Evolutionary conservation across 2,113 vertebrate species (phyloP), one percentile per base, ranked within the genome.

Genomic region (Bubo scandiacus): DNA sequence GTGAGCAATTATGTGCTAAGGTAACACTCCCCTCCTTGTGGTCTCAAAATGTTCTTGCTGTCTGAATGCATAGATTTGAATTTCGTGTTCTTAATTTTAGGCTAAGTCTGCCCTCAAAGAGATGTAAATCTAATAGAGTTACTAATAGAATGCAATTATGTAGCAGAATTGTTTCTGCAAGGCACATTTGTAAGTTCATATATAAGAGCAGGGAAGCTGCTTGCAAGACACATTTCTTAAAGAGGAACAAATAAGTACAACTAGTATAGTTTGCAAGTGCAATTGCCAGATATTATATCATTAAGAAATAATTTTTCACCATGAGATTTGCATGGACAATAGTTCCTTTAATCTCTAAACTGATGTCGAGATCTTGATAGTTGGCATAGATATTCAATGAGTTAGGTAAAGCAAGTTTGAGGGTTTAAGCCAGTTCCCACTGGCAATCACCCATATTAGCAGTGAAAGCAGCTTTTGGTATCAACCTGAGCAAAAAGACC

Each of bases 281-380:
- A 79, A 82, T 65, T 95, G 54, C 12, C 81, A 91, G 62, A 26
- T 82, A 81, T 67, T 70, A 73, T 79, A 55, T 54, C 65, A 82
- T 72, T 79, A 93, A 90, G 58, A 85, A 96, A 81, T 58, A 6
- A 45, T 68, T 91, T 85, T 92, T 73, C 59, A 93, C 54, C 49
- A 5, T 52, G 36, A 93, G 71, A 90, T 96, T 93, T 95, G 74
- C 90, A 94, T 54, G 67, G 74, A 77, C 81, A 91, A 82, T 23
- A 21, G 49, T 26, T 43, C 45, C 30, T 93, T 90, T 92, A 85
- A 88, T 82, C 40, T 79, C 49, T 54, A 61, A 87, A 5, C n/a
- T 94, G 36, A 88, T 77, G 87, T 15, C 0, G 0, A 86, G 85
- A 71, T 62, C 74, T 57, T 7, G 1, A 71, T 58, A 65, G 66